Evolutionary conservation across 2,797 vertebrate genomes (phyloP).

Genomic region (Oryzias dopingdopingensis): DNA sequence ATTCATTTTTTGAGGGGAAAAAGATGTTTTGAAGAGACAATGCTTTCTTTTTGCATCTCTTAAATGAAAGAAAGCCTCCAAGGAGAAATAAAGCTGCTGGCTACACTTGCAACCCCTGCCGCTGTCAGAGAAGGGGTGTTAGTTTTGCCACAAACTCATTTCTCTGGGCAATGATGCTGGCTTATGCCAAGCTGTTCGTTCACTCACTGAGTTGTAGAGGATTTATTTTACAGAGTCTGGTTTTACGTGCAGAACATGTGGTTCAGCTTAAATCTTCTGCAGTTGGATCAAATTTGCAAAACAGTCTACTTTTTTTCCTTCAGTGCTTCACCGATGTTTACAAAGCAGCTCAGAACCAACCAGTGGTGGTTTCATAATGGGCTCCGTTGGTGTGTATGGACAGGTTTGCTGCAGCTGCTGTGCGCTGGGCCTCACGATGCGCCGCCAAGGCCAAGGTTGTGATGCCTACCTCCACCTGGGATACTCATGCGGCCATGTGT

Average conservation of each 20-base stretch:
- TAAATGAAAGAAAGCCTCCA: too few species aligned
- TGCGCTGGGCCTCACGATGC: constrained; percentile 80
- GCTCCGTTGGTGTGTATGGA: constrained; percentile 24
- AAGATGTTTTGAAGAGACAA: too few species aligned
- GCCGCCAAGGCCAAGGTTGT: constrained; percentile 76
- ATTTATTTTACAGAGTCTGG: constrained; percentile 22
- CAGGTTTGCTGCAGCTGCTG: constrained; percentile 97
- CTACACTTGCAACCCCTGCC: too few species aligned
- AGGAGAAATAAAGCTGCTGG: too few species aligned
- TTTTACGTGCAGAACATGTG: constrained; percentile 24
- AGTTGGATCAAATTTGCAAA: constrained; percentile 1
- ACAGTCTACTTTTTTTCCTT: not conserved
- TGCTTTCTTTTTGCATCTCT: too few species aligned
- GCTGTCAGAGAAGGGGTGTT: too few species aligned
- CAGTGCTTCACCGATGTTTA: constrained; percentile 13
- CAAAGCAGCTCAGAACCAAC: constrained; percentile 12
- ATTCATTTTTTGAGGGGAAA: too few species aligned
- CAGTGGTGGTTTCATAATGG: constrained; percentile 12
- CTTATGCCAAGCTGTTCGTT: constrained; percentile 19
- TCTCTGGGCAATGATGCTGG: constrained; percentile 18
- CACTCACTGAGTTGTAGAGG: constrained; percentile 18
- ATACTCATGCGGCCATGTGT: constrained; percentile 87
- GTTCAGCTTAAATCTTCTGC: constrained; percentile 26
- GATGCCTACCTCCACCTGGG: constrained; percentile 82
- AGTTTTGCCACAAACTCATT: constrained; percentile 26